Base-by-base conservation (phyloP, 2,113 vertebrate genomes). In the Entelurus aequoreus region DNA sequence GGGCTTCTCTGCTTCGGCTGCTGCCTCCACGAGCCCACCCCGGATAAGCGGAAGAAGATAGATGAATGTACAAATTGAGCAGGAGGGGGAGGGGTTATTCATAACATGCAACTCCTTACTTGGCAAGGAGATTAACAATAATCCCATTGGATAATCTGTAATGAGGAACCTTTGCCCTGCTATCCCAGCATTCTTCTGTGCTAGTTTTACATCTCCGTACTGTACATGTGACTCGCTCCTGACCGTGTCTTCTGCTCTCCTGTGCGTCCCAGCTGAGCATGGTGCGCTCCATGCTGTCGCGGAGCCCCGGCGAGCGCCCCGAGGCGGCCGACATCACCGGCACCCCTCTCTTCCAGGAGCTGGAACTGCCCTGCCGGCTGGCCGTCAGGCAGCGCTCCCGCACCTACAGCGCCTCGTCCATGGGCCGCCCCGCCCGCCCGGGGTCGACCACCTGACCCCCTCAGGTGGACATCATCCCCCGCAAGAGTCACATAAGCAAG, bases 241-340 rank as follows among this genome's bases (percentile, higher is more conserved):
- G n/a, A 40, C 42, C 5, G 35, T 54, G 3, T 63, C 40, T 38
- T 38, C 40, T 67, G 8, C 4, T 63, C 40, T 38, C 35, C 40
- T 67, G 8, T 48, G 61, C 49, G 84, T 85, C 19, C 8, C 12
- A 99, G 97, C 90, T 93, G 74, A 74, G 70, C 11, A 97, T 99
- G 95, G 94, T 99, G 64, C 91, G 89, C 76, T 91, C 93, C 68
- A 98, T 99, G 97, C 88, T 99, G 15, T 98, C 95, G 4, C 91
- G 76, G 13, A 91, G 90, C 66, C 94, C 96, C 5, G 68, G 63
- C 1, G 93, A 95, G 62, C 91, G 97, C 14, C 97, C 96, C 0
- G 95, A 99, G 82, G 94, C 94, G 3, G 91, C 83, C 0, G 91
- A 92, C 50, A 94, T 99, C 86, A 96, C 94, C 1, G 93, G 95